Percentiles rank a stretch among this genome's conserved stretches.
phyloP scores from a whole-genome alignment of 2,797 vertebrate species.

The Peromyscus nudipes region DNA sequence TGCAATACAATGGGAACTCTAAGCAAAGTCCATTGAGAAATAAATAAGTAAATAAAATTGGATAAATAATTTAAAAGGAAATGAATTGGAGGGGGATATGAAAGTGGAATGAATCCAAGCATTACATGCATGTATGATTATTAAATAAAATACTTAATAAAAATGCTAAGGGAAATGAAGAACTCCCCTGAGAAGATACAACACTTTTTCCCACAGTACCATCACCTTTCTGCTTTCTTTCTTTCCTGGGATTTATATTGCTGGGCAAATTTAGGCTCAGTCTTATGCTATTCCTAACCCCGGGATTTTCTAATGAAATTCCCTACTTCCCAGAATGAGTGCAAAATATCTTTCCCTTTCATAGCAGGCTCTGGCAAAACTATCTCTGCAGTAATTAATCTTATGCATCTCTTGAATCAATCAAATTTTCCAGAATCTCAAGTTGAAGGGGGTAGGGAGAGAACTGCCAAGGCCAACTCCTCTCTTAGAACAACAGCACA shows the following conservation, averaged over 20 bases:
- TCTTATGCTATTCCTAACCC: background rate
- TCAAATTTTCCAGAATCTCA: background rate
- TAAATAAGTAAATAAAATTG: background rate
- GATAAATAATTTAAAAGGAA: background rate
- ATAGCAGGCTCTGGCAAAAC: background rate
- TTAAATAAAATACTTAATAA: background rate
- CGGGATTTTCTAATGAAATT: background rate
- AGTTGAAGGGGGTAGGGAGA: background rate
- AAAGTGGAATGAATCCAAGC: background rate
- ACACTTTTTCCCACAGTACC: background rate
- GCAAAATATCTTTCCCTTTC: background rate
- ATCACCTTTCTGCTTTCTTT: background rate
- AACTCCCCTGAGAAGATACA: background rate
- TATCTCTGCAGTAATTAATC: conserved; percentile 20
- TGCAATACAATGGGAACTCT: background rate
- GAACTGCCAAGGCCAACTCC: background rate
- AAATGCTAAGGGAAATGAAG: background rate
- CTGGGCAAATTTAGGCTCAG: background rate
- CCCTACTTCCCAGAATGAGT: background rate
- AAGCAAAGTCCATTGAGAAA: background rate
- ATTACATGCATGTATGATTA: background rate
- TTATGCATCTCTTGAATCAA: background rate
- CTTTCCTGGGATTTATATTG: background rate
- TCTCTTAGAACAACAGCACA: background rate
- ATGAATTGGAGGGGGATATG: background rate